Percentiles rank a stretch among this genome's conserved stretches.
phyloP scores from a whole-genome alignment of 2,888 invertebrate genomes.

The Lycocerus yunnanus region DNA sequence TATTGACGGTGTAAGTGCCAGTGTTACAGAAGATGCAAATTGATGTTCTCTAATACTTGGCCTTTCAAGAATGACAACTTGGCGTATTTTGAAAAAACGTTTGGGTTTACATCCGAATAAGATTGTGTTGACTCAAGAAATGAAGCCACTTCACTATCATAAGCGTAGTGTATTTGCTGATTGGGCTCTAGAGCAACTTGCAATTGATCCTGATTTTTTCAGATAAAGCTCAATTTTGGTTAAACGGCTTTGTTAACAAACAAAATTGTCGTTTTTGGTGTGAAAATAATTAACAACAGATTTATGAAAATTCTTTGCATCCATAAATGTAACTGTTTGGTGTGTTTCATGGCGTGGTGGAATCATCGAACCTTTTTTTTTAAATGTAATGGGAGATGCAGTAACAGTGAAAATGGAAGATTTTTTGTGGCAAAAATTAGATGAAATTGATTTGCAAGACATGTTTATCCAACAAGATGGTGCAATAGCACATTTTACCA shows the following conservation, averaged over 20 bases:
- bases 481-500: too few species aligned
- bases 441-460: too few species aligned
- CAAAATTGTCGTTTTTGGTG: conserved; percentile 45
- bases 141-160: conserved; percentile 20
- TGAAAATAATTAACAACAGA: conserved; percentile 37
- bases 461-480: too few species aligned
- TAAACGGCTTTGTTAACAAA: conserved; percentile 45
- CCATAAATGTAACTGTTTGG: too few species aligned
- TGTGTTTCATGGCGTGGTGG: too few species aligned
- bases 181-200: not conserved
- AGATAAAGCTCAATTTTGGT: conserved; percentile 41
- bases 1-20: not conserved
- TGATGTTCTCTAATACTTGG: not conserved
- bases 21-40: not conserved
- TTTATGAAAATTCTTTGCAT: conserved; percentile 7
- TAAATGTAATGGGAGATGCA: too few species aligned
- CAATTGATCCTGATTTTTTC: conserved; percentile 27
- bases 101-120: conserved; percentile 18
- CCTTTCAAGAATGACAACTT: not conserved
- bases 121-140: conserved; percentile 28
- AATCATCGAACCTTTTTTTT: too few species aligned
- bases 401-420: too few species aligned
- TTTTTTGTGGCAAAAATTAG: too few species aligned
- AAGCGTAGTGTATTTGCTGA: too few species aligned
- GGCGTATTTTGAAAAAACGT: not conserved